phyloP scores from a whole-genome alignment of 1,140 invertebrate species.

The Drosophila sturtevanti region DNA sequence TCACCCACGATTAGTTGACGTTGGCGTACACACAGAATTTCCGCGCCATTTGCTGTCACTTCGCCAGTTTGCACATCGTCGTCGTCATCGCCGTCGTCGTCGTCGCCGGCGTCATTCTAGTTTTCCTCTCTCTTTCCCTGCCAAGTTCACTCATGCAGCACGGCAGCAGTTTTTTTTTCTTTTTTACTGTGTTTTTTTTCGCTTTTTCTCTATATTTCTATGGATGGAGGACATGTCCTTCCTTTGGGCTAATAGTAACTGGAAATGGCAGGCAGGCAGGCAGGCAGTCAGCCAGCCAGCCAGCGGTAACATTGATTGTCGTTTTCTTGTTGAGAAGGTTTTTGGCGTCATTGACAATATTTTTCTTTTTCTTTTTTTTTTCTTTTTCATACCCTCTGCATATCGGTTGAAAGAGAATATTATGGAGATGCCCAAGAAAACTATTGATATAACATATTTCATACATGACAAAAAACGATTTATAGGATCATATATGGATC shows the following conservation, averaged over 20 bases:
- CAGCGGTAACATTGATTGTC: constrained; percentile 56
- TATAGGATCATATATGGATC: too few species aligned
- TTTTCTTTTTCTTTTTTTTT: constrained; percentile 54
- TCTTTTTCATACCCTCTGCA: constrained; percentile 35
- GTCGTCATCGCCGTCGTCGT: constrained; percentile 34
- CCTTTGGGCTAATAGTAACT: constrained; percentile 62
- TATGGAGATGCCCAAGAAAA: too few species aligned
- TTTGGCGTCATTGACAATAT: constrained; percentile 65
- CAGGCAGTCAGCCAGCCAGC: constrained; percentile 23
- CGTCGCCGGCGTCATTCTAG: constrained; percentile 23
- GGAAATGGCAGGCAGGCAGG: constrained; percentile 69
- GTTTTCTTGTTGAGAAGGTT: constrained; percentile 39
- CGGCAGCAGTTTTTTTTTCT: constrained; percentile 37
- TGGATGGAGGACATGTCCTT: constrained; percentile 44
- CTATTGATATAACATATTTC: too few species aligned
- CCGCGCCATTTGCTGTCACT: constrained; percentile 80
- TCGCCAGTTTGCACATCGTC: constrained; percentile 80
- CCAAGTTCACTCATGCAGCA: constrained; percentile 75
- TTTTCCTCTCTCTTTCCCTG: constrained; percentile 14
- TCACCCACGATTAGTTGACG: constrained; percentile 80
- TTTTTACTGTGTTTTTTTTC: not conserved
- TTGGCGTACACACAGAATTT: constrained; percentile 69
- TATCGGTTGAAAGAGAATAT: not conserved
- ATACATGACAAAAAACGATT: too few species aligned
- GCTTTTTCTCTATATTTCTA: constrained; percentile 2